Base-by-base conservation (phyloP, 2,888 invertebrate species). In the Napeogenes sylphis region DNA sequence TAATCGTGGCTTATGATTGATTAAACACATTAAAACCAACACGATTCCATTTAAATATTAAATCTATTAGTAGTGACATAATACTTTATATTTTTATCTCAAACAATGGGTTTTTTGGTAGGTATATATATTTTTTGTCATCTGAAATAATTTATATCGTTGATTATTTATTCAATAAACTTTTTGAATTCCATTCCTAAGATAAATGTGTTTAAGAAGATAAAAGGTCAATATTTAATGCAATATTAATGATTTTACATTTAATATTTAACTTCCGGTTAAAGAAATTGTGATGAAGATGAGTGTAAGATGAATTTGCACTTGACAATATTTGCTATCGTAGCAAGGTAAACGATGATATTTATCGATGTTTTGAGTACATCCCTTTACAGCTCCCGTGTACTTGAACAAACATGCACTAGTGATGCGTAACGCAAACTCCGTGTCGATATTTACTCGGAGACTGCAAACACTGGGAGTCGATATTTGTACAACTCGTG, bases 361-460 rank as follows among this genome's bases (percentile, higher is more conserved):
- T 87, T 85, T 89, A 87, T 86, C 83, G 78, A 80, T 79, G 81
- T 76, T 74, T 78, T 83, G 90, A 86, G 87, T 83, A 73, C 84
- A 87, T 83, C 87, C 87, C 89, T 90, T 86, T 83, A 82, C 84
- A 76, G 80, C 83, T 78, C 83, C 84, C 82, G 82, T 76, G 73
- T 77, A 79, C 80, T 76, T 81, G 78, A 74, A 74, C 85, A 90
- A 90, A 90, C 84, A 90, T 75, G 73, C 69, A 81, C 82, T 90
- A 90, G 90, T 90, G 90, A 90, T 90, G 90, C 90, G 87, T 87
- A 90, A 90, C 89, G 85, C 90, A 89, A 90, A 89, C 89, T 83
- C 73, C 73, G 79, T 79, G 87, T 87, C 89, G 87, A 86, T 89
- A 82, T 90, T 90, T 87, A 84, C 85, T 71, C 79, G 76, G 79